Conservation (phyloP, 2,797 vertebrate species). For the Brotogeris chrysoptera region DNA sequence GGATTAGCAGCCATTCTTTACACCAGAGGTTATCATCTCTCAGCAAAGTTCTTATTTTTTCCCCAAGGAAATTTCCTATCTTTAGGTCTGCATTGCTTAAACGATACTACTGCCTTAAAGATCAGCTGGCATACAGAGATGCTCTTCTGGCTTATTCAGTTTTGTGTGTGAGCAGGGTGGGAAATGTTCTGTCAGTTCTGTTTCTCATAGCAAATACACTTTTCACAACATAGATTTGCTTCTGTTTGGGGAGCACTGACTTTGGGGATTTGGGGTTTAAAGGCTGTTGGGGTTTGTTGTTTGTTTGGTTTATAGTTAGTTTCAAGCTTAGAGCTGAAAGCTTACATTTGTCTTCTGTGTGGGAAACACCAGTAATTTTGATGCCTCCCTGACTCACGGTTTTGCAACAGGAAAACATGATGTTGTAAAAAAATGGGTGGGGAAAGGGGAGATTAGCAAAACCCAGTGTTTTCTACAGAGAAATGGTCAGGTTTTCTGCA, state of each 20-base stretch:
- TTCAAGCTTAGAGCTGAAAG: background rate
- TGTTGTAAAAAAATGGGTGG: background rate
- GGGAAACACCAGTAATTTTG: background rate
- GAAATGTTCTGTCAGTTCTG: background rate
- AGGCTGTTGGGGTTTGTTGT: background rate
- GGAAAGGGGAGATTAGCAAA: background rate
- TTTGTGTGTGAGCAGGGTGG: background rate
- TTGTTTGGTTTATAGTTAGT: background rate
- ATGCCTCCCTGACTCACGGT: background rate
- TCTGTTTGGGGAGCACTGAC: background rate
- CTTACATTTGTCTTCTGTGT: background rate
- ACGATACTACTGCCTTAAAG: background rate
- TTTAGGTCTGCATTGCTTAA: background rate
- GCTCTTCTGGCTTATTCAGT: background rate
- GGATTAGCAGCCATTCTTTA: background rate
- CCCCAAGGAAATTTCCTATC: background rate
- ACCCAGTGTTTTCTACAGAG: background rate
- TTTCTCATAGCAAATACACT: slow-evolving; percentile 8
- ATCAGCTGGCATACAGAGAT: background rate
- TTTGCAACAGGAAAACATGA: background rate
- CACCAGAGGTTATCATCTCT: background rate
- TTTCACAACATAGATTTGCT: background rate
- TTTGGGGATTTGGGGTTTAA: background rate
- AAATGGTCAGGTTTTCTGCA: background rate
- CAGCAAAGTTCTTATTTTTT: background rate